These are phyloP conservation scores for Oxygymnocypris stewartii DNA, from an alignment of 2,113 vertebrate genomes.

Conservation along the genomic window DNA sequence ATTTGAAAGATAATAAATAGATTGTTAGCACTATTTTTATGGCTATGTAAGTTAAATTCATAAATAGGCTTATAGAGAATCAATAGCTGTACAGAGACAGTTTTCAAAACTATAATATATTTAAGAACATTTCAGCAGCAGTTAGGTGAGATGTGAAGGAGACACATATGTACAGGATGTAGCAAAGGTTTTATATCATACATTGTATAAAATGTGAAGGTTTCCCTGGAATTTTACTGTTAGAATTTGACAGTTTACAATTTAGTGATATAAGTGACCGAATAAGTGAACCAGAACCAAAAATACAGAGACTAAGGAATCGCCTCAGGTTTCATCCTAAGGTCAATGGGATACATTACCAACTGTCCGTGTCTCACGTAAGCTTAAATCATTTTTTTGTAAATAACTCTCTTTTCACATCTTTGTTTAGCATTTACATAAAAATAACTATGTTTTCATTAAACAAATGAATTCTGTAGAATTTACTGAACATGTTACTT, in stretches of 20 bases:
- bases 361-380: background rate
- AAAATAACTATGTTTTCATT: background rate
- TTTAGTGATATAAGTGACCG: background rate
- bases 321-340: constrained; percentile 34
- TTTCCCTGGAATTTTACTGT: background rate
- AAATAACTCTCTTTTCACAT: constrained; percentile 21
- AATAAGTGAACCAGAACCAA: constrained; percentile 18
- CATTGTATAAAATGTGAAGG: constrained; percentile 17
- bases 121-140: background rate
- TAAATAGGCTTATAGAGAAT: background rate
- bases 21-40: constrained; percentile 36
- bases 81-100: background rate
- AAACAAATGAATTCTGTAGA: background rate
- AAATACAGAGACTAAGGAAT: background rate
- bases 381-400: constrained; percentile 4
- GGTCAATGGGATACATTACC: constrained; percentile 14
- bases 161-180: constrained; percentile 31
- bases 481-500: background rate
- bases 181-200: constrained; percentile 38
- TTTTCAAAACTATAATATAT: constrained; percentile 12
- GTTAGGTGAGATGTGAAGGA: constrained; percentile 2
- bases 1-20: constrained; percentile 9
- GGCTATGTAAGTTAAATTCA: constrained; percentile 10
- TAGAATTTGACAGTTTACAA: background rate
- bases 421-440: constrained; percentile 4